Conservation (phyloP, 2,888 invertebrate species). For the Agriotes lineatus region DNA sequence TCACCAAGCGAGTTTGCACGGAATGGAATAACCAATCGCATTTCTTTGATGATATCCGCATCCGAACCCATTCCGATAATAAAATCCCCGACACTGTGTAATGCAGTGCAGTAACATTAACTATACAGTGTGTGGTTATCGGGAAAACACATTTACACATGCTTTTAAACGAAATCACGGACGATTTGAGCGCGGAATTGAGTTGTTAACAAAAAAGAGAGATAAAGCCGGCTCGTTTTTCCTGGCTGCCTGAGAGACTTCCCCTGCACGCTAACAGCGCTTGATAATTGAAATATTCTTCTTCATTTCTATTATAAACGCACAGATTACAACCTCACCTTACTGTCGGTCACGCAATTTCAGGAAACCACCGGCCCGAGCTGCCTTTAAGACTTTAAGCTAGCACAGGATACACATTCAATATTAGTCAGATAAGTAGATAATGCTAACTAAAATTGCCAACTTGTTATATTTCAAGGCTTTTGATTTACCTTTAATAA, state of each 20-base stretch:
- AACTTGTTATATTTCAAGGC: too few relatives aligned
- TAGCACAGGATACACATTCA: too few relatives aligned
- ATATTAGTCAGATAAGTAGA: too few relatives aligned
- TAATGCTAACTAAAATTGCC: too few relatives aligned
- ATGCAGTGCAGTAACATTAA: constrained; percentile 23
- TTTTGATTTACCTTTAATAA: too few relatives aligned
- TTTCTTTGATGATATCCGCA: constrained; percentile 18
- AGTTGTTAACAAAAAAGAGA: constrained; percentile 1
- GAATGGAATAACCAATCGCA: constrained; percentile 14
- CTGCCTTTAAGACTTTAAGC: too few relatives aligned
- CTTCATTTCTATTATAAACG: constrained; percentile 20
- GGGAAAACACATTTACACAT: constrained; percentile 22
- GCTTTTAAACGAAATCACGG: constrained; percentile 21
- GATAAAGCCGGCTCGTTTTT: not conserved
- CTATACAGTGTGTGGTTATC: too few relatives aligned
- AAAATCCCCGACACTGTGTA: not conserved
- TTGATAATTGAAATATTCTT: constrained; percentile 28
- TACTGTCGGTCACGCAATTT: too few relatives aligned
- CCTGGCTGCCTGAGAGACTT: not conserved
- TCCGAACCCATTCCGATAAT: constrained; percentile 16
- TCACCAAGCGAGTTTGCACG: not conserved
- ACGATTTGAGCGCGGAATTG: constrained; percentile 3
- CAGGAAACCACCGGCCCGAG: too few relatives aligned
- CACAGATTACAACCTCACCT: too few relatives aligned
- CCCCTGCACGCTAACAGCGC: constrained; percentile 3